Base-by-base conservation (phyloP, 2,888 invertebrate species). In the Beris morrisii region DNA sequence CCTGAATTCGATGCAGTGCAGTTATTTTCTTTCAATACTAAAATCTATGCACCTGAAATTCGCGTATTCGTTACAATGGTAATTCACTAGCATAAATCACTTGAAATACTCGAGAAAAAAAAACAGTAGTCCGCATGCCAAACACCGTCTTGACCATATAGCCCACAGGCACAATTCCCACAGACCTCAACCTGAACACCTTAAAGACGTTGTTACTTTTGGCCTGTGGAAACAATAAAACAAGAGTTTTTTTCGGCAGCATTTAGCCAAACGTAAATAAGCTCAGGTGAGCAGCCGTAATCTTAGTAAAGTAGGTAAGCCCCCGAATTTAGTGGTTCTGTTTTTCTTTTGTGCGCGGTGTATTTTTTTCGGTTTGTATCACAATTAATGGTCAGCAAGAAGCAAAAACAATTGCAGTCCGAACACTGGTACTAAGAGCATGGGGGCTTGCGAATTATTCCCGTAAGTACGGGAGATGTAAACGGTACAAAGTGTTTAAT, bases 401-500 rank as follows among this genome's bases (percentile, higher is more conserved):
- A 28, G 45, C 57, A 45, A 58, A 58, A 58, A 58, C 45, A 58
- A 58, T 58, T 56, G 56, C 31, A 54, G n/a, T 38, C 43, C 15
- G 38, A 38, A 38, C 38, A 7, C 57, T 22, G 12, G 46, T 13
- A 30, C 45, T 56, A 38, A 9, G 38, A 38, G 9, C 9, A 56
- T 38, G 32, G 56, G 57, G n/a, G 32, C 43, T 50, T 22, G 61
- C 61, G 45, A 38, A 50, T 15, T 15, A 13, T 61, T 61, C 61
- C 61, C 61, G 61, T 50, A 50, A 61, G 50, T 61, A 61, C 61
- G 61, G 61, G 61, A 61, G 61, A 61, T 61, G 50, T 12, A 61
- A 61, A 61, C 61, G 61, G 61, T 61, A 61, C 50, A 61, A 61
- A 50, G 52, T 61, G 61, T 50, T 61, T 61, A 61, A 61, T 61